These are phyloP conservation scores for Dunckerocampus dactyliophorus DNA, from an alignment of 2,113 vertebrate genomes.

Conservation along the genomic window DNA sequence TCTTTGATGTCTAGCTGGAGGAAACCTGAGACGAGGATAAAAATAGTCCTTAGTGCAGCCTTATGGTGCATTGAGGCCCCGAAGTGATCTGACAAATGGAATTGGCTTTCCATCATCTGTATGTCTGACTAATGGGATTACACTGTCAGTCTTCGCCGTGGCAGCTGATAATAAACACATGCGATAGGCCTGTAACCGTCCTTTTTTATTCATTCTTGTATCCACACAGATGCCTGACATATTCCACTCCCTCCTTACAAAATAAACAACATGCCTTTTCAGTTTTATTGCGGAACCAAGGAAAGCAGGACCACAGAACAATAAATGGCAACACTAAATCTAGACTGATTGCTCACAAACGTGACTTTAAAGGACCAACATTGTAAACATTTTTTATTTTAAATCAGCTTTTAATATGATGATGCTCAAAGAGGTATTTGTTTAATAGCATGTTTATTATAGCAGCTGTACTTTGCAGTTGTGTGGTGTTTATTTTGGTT, in stretches of 20 bases:
- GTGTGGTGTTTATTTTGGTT: too few species aligned
- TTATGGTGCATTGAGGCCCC: slow-evolving; percentile 31
- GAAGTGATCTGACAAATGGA: slow-evolving; percentile 21
- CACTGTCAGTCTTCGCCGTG: slow-evolving; percentile 16
- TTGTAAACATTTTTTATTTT: too few species aligned
- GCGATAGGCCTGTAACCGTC: slow-evolving; percentile 12
- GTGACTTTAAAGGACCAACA: neutral
- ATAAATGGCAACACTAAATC: slow-evolving; percentile 14
- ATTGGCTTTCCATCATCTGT: slow-evolving; percentile 2
- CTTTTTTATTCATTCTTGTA: slow-evolving; percentile 14
- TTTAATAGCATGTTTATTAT: too few species aligned
- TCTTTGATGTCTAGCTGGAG: slow-evolving; percentile 48
- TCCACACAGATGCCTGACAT: slow-evolving; percentile 16
- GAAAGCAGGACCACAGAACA: slow-evolving; percentile 35
- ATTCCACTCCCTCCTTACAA: slow-evolving; percentile 7
- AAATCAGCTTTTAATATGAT: too few species aligned
- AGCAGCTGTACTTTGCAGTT: too few species aligned
- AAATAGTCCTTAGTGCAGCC: slow-evolving; percentile 35
- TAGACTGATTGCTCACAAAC: neutral
- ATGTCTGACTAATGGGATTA: slow-evolving; percentile 22
- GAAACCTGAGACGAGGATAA: slow-evolving; percentile 43
- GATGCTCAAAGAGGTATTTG: too few species aligned
- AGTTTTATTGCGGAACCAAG: slow-evolving; percentile 28
- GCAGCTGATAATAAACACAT: slow-evolving; percentile 30
- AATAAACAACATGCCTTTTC: slow-evolving; percentile 39